Conservation (phyloP, 1,140 invertebrate genomes). For the Armadillidium nasatum region DNA sequence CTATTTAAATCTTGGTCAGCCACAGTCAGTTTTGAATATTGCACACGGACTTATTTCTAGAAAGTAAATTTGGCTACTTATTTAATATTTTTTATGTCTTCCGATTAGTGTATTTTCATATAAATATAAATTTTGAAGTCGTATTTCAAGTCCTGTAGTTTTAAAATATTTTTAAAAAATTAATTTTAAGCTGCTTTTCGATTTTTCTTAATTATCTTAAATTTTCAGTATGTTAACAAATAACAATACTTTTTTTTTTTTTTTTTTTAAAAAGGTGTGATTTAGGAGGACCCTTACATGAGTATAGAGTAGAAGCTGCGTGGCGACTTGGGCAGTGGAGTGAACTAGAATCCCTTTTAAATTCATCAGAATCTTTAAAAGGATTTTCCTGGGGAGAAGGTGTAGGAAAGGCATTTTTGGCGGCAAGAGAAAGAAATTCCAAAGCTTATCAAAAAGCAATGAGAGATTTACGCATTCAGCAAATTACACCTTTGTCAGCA, state of each 20-base stretch:
- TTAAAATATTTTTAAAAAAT: not conserved
- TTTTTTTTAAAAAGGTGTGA: conserved; percentile 33
- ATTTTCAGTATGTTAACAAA: not conserved
- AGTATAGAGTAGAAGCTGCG: conserved; percentile 67
- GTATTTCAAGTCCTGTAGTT: not conserved
- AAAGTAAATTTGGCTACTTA: conserved; percentile 29
- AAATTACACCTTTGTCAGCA: conserved; percentile 63
- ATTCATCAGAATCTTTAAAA: conserved; percentile 49
- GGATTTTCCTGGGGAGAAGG: conserved; percentile 57
- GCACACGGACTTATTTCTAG: conserved; percentile 51
- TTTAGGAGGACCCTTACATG: conserved; percentile 50
- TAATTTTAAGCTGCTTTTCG: not conserved
- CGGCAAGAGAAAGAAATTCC: conserved; percentile 52
- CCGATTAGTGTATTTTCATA: not conserved
- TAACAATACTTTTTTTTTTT: too few species aligned
- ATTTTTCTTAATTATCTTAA: not conserved
- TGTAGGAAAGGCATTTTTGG: conserved; percentile 58
- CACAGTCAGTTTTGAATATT: conserved; percentile 51
- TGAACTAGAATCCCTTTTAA: conserved; percentile 61
- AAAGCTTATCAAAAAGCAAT: conserved; percentile 52
- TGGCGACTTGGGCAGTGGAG: conserved; percentile 82
- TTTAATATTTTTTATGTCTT: not conserved
- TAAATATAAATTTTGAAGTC: not conserved
- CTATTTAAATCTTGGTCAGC: conserved; percentile 55
- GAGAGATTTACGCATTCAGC: conserved; percentile 53